These are phyloP conservation scores for Marmota flaviventris DNA, from an alignment of 2,113 vertebrate genomes.

Conservation along the genomic window DNA sequence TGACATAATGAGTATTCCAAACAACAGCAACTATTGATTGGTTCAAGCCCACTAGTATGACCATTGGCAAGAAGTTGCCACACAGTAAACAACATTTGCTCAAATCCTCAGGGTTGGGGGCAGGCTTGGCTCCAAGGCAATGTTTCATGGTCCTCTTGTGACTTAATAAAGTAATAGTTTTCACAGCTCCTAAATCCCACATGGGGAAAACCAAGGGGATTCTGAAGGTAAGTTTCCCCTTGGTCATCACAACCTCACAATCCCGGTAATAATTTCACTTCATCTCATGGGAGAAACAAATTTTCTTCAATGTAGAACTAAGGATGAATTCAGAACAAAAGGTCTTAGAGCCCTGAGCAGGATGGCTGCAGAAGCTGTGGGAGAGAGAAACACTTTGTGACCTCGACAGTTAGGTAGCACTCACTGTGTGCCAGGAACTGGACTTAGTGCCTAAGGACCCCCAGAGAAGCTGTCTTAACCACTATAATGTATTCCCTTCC, in stretches of 20 bases:
- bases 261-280: background rate
- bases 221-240: background rate
- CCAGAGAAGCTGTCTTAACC: background rate
- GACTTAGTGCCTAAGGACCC: background rate
- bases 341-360: background rate
- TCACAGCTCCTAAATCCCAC: background rate
- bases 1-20: background rate
- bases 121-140: background rate
- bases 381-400: background rate
- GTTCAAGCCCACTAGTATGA: background rate
- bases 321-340: background rate
- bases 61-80: background rate
- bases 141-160: background rate
- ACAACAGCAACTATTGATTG: background rate
- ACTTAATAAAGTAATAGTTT: background rate
- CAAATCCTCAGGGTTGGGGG: background rate
- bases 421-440: background rate
- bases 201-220: background rate
- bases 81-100: background rate
- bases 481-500: background rate
- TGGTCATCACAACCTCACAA: background rate
- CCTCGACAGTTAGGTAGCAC: background rate
- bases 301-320: background rate
- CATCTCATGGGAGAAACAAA: background rate
- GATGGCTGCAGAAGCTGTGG: background rate